These are phyloP conservation scores for Leptinotarsa tumamoca DNA, from an alignment of 2,888 invertebrate genomes.

Conservation along the genomic window DNA sequence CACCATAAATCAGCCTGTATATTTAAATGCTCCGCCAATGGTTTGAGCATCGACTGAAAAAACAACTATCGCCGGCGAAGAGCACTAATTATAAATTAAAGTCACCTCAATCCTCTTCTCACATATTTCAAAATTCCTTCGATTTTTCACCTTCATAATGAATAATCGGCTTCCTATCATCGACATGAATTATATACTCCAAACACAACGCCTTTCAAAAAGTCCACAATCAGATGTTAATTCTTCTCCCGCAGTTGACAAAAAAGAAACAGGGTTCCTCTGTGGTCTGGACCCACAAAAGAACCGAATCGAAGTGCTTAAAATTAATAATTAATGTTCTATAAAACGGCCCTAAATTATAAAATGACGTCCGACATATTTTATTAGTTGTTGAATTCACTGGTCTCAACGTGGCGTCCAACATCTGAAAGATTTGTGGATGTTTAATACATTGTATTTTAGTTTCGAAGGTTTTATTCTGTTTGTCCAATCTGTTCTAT, in stretches of 20 bases:
- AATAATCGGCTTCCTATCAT: constrained; percentile 44
- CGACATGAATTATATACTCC: constrained; percentile 46
- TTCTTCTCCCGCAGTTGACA: constrained; percentile 48
- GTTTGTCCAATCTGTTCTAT: constrained; percentile 31
- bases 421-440: constrained; percentile 60
- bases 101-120: constrained; percentile 25
- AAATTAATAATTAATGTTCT: constrained; percentile 64
- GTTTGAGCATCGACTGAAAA: not conserved
- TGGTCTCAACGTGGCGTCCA: constrained; percentile 50
- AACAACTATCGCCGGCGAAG: not conserved
- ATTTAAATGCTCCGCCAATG: not conserved
- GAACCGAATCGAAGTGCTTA: constrained; percentile 51
- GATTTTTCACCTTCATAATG: constrained; percentile 44
- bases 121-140: constrained; percentile 39
- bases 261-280: constrained; percentile 50
- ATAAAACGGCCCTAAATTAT: constrained; percentile 61
- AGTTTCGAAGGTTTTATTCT: constrained; percentile 59
- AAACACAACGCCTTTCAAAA: constrained; percentile 41
- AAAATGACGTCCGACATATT: constrained; percentile 62
- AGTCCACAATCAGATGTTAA: constrained; percentile 35
- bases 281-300: constrained; percentile 47
- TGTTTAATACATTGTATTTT: constrained; percentile 65
- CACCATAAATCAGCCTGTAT: too few species aligned
- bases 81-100: constrained; percentile 32
- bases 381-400: constrained; percentile 63